These are phyloP conservation scores for Isotomurus palustris DNA, from an alignment of 2,888 invertebrate genomes.

Conservation along the genomic window DNA sequence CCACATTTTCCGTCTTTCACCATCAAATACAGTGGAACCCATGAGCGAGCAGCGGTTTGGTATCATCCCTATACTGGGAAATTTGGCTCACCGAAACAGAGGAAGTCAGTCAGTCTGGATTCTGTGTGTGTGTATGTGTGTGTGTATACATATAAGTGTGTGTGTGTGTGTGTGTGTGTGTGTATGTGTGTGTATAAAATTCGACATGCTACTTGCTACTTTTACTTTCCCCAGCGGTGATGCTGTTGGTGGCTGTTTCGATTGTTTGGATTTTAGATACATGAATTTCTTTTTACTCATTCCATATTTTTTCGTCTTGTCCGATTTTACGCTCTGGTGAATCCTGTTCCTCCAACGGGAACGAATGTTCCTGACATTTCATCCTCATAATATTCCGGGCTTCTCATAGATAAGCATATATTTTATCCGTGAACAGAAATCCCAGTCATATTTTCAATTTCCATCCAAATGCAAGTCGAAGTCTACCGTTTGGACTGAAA, in stretches of 20 bases:
- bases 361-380: slow-evolving; percentile 46
- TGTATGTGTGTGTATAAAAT: too few relatives aligned
- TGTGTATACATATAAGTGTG: too few relatives aligned
- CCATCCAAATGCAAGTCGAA: neutral
- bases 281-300: slow-evolving; percentile 40
- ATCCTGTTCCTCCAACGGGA: slow-evolving; percentile 40
- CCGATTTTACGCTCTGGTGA: slow-evolving; percentile 45
- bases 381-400: slow-evolving; percentile 18
- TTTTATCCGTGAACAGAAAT: too few relatives aligned
- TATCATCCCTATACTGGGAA: too few relatives aligned
- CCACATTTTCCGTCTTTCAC: too few relatives aligned
- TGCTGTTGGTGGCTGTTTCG: neutral
- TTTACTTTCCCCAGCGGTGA: neutral
- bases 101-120: too few relatives aligned
- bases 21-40: too few relatives aligned
- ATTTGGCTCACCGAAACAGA: too few relatives aligned
- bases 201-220: neutral
- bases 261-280: neutral
- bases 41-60: too few relatives aligned
- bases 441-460: neutral
- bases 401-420: neutral
- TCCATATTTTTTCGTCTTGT: slow-evolving; percentile 45
- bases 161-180: too few relatives aligned
- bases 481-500: neutral
- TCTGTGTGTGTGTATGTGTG: too few relatives aligned